Evolutionary conservation across 2,888 invertebrate genomes (phyloP), one percentile per base, ranked within the genome.

Genomic region (Trichogramma dendrolimi): DNA sequence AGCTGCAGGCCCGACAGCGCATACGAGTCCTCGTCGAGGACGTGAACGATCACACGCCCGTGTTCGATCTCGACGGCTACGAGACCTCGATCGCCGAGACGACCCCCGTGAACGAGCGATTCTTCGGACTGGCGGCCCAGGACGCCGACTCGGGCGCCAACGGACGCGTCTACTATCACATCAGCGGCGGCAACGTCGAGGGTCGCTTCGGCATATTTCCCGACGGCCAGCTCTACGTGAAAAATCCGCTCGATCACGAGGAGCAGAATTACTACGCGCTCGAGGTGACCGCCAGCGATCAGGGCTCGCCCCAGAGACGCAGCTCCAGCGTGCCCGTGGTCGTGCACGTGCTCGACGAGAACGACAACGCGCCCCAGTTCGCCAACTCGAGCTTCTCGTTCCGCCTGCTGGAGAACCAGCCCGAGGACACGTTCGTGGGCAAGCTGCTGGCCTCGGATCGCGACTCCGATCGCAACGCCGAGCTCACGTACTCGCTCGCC

Each of bases 41-140:
- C 77, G 93, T 96, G 3, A 97, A 97, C 79, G 94, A 96, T 80
- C 95, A 96, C 75, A 95, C 95, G 1, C 96, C 96, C 7, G 90
- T 93, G 4, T 97, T 97, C 79, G 91, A 92, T 76, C 89, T 93
- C 70, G 90, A 91, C 1, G 92, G 91, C 11, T 96, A 96, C 79
- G 96, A 96, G 82, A 93, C 94, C 4, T 95, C 96, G 1, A 79
- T 97, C 57, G 80, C 89, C 5, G 97, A 97, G 81, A 92, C 94
- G 1, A 93, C 92, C 4, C 86, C 91, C 2, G 94, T 96, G 0
- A 97, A 97, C 78, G 89, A 91, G 55, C 83, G 94, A 69, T 94
- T 94, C 80, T 95, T 94, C 79, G 89, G 94, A 14, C 83, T 98
- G 46, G 87, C 90, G 11, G 97, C 97, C 4, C 88, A 89, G 6